phyloP scores from a whole-genome alignment of 2,113 vertebrate genomes.

The Cyprinus carpio region DNA sequence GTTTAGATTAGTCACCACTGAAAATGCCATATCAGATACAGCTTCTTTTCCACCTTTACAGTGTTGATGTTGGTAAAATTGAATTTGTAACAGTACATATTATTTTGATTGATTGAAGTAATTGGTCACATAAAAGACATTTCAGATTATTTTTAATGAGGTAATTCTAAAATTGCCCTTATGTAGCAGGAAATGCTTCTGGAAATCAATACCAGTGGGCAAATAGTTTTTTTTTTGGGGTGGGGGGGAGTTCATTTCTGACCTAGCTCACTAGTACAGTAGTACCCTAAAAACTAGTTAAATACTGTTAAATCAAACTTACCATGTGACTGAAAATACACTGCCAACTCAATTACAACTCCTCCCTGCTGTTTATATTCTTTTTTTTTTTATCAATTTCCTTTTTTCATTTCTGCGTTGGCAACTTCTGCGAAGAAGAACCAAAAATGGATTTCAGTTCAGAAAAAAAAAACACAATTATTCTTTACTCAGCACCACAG shows the following conservation, averaged over 20 bases:
- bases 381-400: neutral
- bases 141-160: neutral
- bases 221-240: no score
- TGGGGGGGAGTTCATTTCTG: neutral
- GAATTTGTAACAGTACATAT: no score
- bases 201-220: no score
- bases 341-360: slow-evolving; percentile 43
- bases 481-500: neutral
- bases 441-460: neutral
- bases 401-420: slow-evolving; percentile 1
- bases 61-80: no score
- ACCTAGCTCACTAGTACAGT: neutral
- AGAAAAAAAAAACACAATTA: neutral
- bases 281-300: neutral
- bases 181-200: no score
- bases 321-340: slow-evolving; percentile 19
- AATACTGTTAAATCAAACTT: neutral
- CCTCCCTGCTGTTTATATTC: neutral
- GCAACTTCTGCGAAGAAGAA: neutral
- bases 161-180: no score
- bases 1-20: no score
- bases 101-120: no score
- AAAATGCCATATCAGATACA: no score
- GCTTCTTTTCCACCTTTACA: no score
- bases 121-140: no score